A percentile compares a stretch with the other conserved stretches of the same genome.
Conservation (phyloP, 1,140 invertebrate species). For the Drosophila ercepeae region DNA sequence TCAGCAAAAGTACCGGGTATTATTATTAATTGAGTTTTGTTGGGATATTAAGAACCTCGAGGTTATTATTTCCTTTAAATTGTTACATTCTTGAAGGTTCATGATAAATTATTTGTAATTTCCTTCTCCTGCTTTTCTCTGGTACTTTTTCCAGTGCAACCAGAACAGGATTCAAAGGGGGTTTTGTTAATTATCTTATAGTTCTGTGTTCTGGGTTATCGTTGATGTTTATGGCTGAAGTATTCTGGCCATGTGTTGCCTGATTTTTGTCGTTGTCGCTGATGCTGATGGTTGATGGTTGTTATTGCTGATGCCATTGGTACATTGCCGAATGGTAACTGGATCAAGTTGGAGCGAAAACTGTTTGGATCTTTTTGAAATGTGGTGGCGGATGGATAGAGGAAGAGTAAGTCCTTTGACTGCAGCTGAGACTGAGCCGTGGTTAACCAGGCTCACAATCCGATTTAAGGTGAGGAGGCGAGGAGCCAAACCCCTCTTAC, state of each 20-base stretch:
- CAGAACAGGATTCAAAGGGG: too few species aligned
- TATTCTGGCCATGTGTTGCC: constrained; percentile 2
- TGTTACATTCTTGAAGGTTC: too few species aligned
- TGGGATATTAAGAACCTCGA: too few species aligned
- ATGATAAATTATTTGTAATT: too few species aligned
- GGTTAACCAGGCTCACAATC: constrained; percentile 9
- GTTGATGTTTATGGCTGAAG: constrained; percentile 17
- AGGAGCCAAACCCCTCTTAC: too few species aligned
- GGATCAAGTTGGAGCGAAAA: constrained; percentile 11
- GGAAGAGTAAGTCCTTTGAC: neutral
- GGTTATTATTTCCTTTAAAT: too few species aligned
- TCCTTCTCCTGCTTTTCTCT: too few species aligned
- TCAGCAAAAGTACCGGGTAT: too few species aligned
- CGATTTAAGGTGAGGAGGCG: constrained; percentile 14
- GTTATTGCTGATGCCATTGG: neutral
- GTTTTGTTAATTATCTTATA: constrained; percentile 51
- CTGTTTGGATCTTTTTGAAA: constrained; percentile 3
- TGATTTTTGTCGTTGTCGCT: constrained; percentile 19
- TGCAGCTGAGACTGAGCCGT: neutral
- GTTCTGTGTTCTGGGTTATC: constrained; percentile 5
- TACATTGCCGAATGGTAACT: constrained; percentile 4
- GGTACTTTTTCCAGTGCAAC: neutral
- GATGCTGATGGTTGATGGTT: constrained; percentile 12
- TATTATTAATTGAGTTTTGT: too few species aligned
- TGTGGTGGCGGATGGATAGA: neutral